Evolutionary conservation across 2,888 invertebrate genomes (phyloP).

Genomic region (Ferrisia virgata): DNA sequence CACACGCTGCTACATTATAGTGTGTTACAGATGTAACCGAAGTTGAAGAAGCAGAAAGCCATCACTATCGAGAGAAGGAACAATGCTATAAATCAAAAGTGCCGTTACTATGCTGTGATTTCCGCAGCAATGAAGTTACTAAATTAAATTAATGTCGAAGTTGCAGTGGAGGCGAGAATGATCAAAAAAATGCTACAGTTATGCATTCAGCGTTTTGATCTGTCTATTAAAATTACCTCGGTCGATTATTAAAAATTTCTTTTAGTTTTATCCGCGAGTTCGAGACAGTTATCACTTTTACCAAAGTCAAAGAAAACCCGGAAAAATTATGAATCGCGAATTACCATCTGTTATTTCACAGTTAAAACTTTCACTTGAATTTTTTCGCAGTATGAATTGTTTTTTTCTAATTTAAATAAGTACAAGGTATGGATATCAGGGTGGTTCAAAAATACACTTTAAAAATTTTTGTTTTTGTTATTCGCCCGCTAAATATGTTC

Average conservation of each 20-base stretch:
- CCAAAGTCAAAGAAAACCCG: no score
- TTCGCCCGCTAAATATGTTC: no score
- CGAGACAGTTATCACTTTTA: no score
- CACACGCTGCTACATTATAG: conserved; percentile 42
- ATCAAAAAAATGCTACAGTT: conserved; percentile 9
- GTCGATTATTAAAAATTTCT: background rate
- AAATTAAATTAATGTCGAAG: conserved; percentile 39
- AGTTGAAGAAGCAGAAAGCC: conserved; percentile 10
- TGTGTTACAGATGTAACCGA: conserved; percentile 33
- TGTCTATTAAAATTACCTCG: background rate
- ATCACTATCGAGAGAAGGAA: conserved; percentile 33
- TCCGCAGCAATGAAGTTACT: conserved; percentile 41
- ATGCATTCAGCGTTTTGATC: background rate
- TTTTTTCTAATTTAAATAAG: no score
- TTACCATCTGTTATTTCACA: no score
- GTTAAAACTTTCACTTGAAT: no score
- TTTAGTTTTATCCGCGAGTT: background rate
- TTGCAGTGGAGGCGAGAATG: background rate
- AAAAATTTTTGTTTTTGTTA: no score
- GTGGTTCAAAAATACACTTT: no score
- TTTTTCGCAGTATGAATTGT: no score
- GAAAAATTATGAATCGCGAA: no score
- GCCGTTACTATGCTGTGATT: conserved; percentile 43
- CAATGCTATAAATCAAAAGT: conserved; percentile 44
- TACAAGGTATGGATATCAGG: no score